A percentile compares a stretch with the other conserved stretches of the same genome.
These are phyloP conservation scores for Ceratitis capitata DNA, from an alignment of 1,140 invertebrate species.

Conservation along the genomic window DNA sequence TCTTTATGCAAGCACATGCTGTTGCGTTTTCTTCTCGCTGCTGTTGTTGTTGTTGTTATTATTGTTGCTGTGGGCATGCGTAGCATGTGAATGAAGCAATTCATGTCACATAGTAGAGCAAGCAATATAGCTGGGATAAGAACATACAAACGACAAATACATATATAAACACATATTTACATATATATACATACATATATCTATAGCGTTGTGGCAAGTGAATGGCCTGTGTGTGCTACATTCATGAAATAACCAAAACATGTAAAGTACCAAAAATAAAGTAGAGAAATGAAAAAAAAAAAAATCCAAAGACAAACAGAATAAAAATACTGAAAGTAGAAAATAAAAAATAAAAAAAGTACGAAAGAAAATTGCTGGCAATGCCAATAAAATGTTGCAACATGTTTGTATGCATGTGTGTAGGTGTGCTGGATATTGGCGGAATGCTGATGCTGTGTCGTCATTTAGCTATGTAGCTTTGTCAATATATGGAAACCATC, in stretches of 20 bases:
- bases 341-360: neutral
- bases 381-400: slow-evolving; percentile 13
- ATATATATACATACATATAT: neutral
- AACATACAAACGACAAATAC: too few species aligned
- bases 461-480: too few species aligned
- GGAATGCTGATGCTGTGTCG: neutral
- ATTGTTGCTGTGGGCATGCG: neutral
- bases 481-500: neutral
- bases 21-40: neutral
- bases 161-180: too few species aligned
- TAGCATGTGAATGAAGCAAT: slow-evolving; percentile 33
- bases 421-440: neutral
- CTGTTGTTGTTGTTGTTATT: neutral
- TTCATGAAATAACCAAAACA: neutral
- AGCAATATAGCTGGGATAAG: neutral
- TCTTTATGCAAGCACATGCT: slow-evolving; percentile 3
- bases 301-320: neutral
- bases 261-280: neutral
- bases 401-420: too few species aligned
- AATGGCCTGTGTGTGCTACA: neutral
- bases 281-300: neutral
- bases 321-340: too few species aligned
- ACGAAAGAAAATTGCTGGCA: neutral
- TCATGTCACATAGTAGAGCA: neutral
- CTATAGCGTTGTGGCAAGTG: neutral